Base-by-base conservation (phyloP, 2,888 invertebrate genomes). In the Galerucella pusilla region DNA sequence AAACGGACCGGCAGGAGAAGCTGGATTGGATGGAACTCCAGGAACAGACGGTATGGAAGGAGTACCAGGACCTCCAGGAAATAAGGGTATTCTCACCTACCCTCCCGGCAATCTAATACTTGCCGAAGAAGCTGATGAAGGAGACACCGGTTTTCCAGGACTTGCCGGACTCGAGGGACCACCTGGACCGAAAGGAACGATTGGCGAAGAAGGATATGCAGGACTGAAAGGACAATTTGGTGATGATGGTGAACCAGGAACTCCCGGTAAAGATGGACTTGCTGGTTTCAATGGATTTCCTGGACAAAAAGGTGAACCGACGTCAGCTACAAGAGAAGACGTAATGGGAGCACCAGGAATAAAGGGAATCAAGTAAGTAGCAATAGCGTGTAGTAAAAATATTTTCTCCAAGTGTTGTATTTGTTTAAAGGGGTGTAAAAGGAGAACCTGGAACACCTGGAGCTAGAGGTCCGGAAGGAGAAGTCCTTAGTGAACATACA, bases 291-390 rank as follows among this genome's bases (percentile, higher is more conserved):
- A 87, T 10, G 90, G 90, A 54, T 63, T 79, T 7, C 86, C 87
- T 2, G 91, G 91, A 12, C 74, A 80, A 16, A 91, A 91, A 82
- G 93, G 93, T 77, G 91, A 92, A 74, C 85, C 89, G 2, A 90
- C 90, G 0, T 83, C 85, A 42, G 87, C 89, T 6, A 88, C 91
- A 0, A 88, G 88, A 77, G 86, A 89, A 77, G 85, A 82, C 28
- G 83, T 91, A 20, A 86, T 87, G 5, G 91, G 91, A 49, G 89
- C 91, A 68, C 80, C 85, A 2, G 91, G 91, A 14, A 74, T 78
- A n/a, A 77, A 84, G 77, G 89, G 90, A 60, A 73, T 65, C 61
- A 82, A 81, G 89, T 88, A 84, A 84, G 85, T 82, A 78, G 25
- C 35, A 7, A 35, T 57, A 59, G 59, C 5, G 20, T 20, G 10